phyloP scores from a whole-genome alignment of 2,113 vertebrate species.

The Panthera tigris region DNA sequence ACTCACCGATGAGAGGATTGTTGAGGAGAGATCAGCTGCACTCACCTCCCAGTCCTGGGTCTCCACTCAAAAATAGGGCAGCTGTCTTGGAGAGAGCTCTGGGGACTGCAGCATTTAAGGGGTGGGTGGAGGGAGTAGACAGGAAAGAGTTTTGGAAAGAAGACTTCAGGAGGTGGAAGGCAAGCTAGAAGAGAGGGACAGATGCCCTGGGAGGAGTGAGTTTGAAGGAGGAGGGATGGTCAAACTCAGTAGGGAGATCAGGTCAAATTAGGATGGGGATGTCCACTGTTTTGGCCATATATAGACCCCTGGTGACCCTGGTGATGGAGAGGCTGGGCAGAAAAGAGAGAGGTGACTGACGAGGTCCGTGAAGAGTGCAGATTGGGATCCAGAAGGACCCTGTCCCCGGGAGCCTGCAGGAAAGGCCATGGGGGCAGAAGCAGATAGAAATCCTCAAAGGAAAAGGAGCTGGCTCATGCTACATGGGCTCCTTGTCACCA shows the following conservation, averaged over 20 bases:
- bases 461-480: background rate
- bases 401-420: background rate
- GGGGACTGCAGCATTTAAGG: background rate
- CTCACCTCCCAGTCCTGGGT: background rate
- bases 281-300: background rate
- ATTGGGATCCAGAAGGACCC: background rate
- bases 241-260: background rate
- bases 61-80: background rate
- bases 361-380: background rate
- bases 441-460: background rate
- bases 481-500: background rate
- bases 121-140: background rate
- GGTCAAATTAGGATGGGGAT: background rate
- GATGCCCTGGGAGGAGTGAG: fast-evolving
- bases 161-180: background rate
- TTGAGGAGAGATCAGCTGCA: background rate
- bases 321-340: background rate
- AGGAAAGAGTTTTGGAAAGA: background rate
- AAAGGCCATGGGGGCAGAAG: background rate
- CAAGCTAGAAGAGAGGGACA: background rate
- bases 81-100: background rate
- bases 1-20: background rate
- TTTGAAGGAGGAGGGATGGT: background rate
- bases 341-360: background rate
- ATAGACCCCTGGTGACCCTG: background rate